Evolutionary conservation across 2,113 vertebrate genomes (phyloP), one percentile per base, ranked within the genome.

Genomic region (cat (Felis catus)): DNA sequence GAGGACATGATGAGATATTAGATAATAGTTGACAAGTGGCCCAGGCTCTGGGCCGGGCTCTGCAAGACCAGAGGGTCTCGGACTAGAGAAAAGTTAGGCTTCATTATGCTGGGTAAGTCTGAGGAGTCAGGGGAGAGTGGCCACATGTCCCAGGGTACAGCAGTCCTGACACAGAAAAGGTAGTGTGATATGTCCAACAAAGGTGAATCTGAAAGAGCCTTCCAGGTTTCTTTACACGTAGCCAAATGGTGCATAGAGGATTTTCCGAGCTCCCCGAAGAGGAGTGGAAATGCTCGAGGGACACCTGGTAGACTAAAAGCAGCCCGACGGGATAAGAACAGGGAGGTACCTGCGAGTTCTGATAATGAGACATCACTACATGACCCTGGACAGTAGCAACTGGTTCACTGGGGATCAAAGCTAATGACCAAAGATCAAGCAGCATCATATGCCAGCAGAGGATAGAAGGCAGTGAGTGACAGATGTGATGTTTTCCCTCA

Each of bases 401-500:
- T 31, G 48, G 39, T 1, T 21, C 73, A 3, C 55, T 23, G 31
- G 11, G 29, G 16, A 41, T 41, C 48, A 68, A 41, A 31, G 36
- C 83, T 16, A n/a, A 79, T 18, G 48, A n/a, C 14, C n/a, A 55
- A 10, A 53, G 51, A 83, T 11, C 12, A 2, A 29, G 31, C 0
- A 29, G 31, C 10, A 58, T 31, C 45, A 27, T 1, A 25, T 6
- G 1, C 21, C 39, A n/a, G 33, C 31, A 41, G 21, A 91, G 25
- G 1, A 3, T 0, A 3, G 39, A 65, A 39, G 41, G 13, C 48
- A 65, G 21, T 7, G 25, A 87, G 39, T 5, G 7, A n/a, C 8
- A 6, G 21, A 31, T 3, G 16, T 2, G 0, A 12, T 1, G 3
- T 27, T 9, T 68, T 53, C 11, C 4, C 14, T 55, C 23, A 15